Evolutionary conservation across 1,140 invertebrate species (phyloP), one percentile per base, ranked within the genome.

Genomic region (Psix sp.): DNA sequence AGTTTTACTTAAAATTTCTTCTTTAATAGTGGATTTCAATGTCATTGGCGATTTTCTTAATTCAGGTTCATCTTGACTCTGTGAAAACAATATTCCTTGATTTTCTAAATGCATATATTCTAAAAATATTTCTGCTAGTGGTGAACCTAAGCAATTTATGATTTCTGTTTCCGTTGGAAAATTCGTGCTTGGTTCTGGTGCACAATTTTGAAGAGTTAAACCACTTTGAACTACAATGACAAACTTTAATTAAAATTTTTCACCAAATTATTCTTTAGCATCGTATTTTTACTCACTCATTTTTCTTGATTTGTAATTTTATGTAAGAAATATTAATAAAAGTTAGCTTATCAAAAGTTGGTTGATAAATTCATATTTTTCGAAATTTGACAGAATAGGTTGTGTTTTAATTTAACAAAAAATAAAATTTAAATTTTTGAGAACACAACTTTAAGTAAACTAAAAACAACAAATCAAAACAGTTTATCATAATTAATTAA

Each of bases 1-100:
- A 51, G 38, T 21, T 46, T 35, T 66, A 56, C 62, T 36, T 15
- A 66, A 49, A 35, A 66, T 66, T 40, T 51, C 51, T 56, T 66
- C 42, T 2, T 66, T 49, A 10, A 51, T 56, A 14, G 31, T n/a
- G 13, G 10, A 36, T 18, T 54, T 65, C 54, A 4, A 65, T 10
- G 38, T 15, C 54, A 11, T 7, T 63, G 21, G 0, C 26, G 21
- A 24, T 4, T 4, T 24, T 24, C 21, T 29, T 3, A 39, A 39
- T 33, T 45, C 15, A 5, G 16, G 9, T 13, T 26, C n/a, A 35
- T 42, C 18, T 3, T 39, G 1, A 7, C 45, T 43, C 11, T 18
- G 14, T 21, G 26, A 33, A 2, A 16, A 16, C 14, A 0, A 18
- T 24, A 65, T 6, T 18, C 13, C 0, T 45, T 63, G 33, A 13